A percentile compares a stretch with the other conserved stretches of the same genome.
Evolutionary conservation across 2,888 invertebrate species (phyloP).

Genomic region (Pimpla rufipes): DNA sequence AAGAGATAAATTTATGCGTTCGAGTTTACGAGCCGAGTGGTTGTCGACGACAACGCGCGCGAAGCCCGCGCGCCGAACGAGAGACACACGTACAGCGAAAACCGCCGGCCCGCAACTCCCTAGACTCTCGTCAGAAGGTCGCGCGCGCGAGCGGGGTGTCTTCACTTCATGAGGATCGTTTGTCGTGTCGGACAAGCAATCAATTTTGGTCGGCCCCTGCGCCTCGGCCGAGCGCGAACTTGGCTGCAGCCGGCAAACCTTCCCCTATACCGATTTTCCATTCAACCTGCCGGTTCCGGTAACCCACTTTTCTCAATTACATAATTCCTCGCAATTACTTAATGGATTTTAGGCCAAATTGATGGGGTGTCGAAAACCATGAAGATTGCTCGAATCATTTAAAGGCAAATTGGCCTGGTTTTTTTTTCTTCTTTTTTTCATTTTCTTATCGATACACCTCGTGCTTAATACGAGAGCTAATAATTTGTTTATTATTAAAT

Average conservation of each 20-base stretch:
- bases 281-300: conserved; percentile 10
- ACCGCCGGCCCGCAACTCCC: conserved; percentile 4
- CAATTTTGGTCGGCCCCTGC: conserved; percentile 67
- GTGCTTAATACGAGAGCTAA: conserved; percentile 60
- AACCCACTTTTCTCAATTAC: conserved; percentile 38
- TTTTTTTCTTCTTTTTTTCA: neutral
- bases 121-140: conserved; percentile 64
- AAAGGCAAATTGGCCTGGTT: conserved; percentile 6
- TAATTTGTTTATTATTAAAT: too few species aligned
- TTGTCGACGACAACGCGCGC: conserved; percentile 2
- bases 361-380: neutral
- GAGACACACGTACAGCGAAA: conserved; percentile 18
- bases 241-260: neutral
- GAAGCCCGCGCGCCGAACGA: conserved; percentile 10
- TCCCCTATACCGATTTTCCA: conserved; percentile 51
- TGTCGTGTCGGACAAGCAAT: conserved; percentile 70
- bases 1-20: conserved; percentile 61
- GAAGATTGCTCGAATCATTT: neutral
- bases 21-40: conserved; percentile 54
- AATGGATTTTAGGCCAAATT: neutral
- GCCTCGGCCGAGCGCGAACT: neutral
- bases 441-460: conserved; percentile 34
- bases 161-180: conserved; percentile 69
- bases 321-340: conserved; percentile 1
- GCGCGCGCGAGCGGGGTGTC: conserved; percentile 54